Base-by-base conservation (phyloP, 2,888 invertebrate species). In the Maniola hyperantus region DNA sequence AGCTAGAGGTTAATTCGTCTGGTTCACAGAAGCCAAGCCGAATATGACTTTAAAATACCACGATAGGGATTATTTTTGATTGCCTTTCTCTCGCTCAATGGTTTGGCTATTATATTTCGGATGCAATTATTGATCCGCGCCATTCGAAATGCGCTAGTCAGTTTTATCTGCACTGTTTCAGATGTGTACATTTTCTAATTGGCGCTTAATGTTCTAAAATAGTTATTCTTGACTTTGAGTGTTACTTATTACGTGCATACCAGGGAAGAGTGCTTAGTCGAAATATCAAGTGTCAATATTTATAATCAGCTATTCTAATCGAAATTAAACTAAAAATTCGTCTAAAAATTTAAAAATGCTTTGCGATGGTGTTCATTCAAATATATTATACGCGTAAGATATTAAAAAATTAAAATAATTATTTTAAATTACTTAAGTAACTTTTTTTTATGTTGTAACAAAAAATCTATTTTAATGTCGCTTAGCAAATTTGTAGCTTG, bases 71-170 rank as follows among this genome's bases (percentile, higher is more conserved):
- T 18, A 66, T 20, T 55, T 58, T 68, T 15, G 50, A 6, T 10
- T 55, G 60, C 46, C 36, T 55, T 69, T 51, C 10, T 33, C 58
- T 53, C 53, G 36, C 46, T 48, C 7, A 20, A 54, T 44, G 33
- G 64, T 53, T 42, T 13, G 18, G 46, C 42, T 66, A 46, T 69
- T 53, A 62, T 18, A 59, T 68, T 57, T 62, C 64, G 53, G 69
- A 68, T 72, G 69, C 71, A 72, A 68, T 70, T 71, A 72, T 72
- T 65, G 72, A 72, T 68, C 72, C 68, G 71, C 71, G 72, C 69
- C 62, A 51, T 54, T 42, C 62, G 42, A 62, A 70, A 64, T 70
- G 72, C 72, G 72, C 70, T 68, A 63, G 66, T 65, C 67, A 66
- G 51, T 59, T 50, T 46, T 42, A 50, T 67, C 60, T 54, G 53